A percentile compares a stretch with the other conserved stretches of the same genome.
These are phyloP conservation scores for Cataglyphis rosenhaueri DNA, from an alignment of 2,888 invertebrate species.

Conservation along the genomic window DNA sequence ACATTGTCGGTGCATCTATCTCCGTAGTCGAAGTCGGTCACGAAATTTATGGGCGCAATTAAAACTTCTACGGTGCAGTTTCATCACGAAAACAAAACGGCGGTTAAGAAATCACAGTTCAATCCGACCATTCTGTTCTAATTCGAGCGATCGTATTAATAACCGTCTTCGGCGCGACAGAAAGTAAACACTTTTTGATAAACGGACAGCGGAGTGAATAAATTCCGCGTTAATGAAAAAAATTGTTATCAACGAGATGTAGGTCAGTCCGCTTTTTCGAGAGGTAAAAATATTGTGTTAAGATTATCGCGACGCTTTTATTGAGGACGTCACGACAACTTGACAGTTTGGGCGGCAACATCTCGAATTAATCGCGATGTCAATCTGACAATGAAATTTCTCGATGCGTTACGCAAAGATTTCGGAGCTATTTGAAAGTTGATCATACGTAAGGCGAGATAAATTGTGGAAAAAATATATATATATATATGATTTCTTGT, in stretches of 20 bases:
- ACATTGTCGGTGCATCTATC: background rate
- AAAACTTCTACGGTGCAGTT: slow-evolving; percentile 25
- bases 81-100: slow-evolving; percentile 36
- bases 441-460: background rate
- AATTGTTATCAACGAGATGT: slow-evolving; percentile 42
- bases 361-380: slow-evolving; percentile 26
- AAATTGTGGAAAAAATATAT: background rate
- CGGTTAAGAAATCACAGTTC: slow-evolving; percentile 2
- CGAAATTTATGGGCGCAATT: slow-evolving; percentile 30
- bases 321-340: slow-evolving; percentile 13
- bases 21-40: background rate
- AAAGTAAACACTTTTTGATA: slow-evolving; percentile 48
- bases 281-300: slow-evolving; percentile 44
- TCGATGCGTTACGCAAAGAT: background rate
- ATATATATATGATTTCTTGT: background rate
- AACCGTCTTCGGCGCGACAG: slow-evolving; percentile 27
- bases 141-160: slow-evolving; percentile 30
- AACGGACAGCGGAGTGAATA: slow-evolving; percentile 2
- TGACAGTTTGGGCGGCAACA: slow-evolving; percentile 9
- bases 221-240: slow-evolving; percentile 45
- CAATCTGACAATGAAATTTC: slow-evolving; percentile 27
- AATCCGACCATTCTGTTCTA: slow-evolving; percentile 25
- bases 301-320: slow-evolving; percentile 37
- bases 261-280: slow-evolving; percentile 18
- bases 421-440: background rate